Base-by-base conservation (phyloP, 1,140 invertebrate genomes). In the Procambarus virginalis region DNA sequence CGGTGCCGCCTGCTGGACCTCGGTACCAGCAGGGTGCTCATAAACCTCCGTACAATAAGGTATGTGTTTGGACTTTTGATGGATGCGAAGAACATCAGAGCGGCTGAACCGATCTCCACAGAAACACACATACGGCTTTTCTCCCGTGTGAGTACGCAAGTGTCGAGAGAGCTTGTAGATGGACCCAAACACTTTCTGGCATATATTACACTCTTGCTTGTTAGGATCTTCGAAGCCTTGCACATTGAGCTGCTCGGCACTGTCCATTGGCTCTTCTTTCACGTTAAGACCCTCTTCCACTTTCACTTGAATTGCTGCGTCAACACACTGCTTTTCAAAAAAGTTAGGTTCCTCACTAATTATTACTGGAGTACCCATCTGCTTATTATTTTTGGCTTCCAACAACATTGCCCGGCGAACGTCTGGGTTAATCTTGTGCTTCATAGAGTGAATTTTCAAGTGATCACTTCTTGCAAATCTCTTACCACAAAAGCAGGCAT, bases 31-130 rank as follows among this genome's bases (percentile, higher is more conserved):
- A 45, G 45, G 45, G 20, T 78, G 49, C 49, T 84, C 34, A 73
- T 70, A 68, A 6, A 64, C 70, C 22, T 76, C 55, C 12, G 70
- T 83, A 48, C 76, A 45, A 64, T 86, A 86, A 6, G 64, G 64
- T n/a, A 79, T 64, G 81, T 89, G 87, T 64, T 89, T 89, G 73
- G 68, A 77, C 75, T 78, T 89, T 73, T 89, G 81, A 70, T 89
- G 87, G 9, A 49, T 77, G 87, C 87, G 87, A 2, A 89, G 81
- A 49, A 89, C 58, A 49, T 89, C 87, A 0, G 87, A 89, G 20
- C 87, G 87, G 20, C 51, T 84, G 55, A 89, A 89, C 3, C 87
- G 70, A 17, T 89, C 87, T 2, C 87, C 87, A 64, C 87, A 89
- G 70, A 84, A 84, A 46, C 87, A 89, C 46, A 89, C 87, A 14